phyloP scores from a whole-genome alignment of 2,888 invertebrate species.

The Cheilosia vulpina region DNA sequence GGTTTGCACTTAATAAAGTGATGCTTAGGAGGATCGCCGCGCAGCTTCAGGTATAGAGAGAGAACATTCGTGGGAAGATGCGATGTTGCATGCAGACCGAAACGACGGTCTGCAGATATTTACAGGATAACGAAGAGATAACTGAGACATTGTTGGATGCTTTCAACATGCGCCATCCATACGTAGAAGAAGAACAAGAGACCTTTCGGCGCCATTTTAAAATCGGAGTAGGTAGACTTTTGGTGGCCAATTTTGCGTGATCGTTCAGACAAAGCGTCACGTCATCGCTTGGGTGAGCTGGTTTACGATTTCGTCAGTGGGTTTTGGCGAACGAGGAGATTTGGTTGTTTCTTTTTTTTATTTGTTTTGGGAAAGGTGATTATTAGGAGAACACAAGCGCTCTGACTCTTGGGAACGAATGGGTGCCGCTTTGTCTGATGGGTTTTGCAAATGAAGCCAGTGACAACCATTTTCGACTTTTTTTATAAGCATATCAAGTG shows the following conservation, averaged over 20 bases:
- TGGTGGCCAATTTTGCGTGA: slow-evolving; percentile 59
- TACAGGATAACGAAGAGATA: slow-evolving; percentile 65
- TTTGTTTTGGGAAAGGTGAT: neutral
- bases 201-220: slow-evolving; percentile 71
- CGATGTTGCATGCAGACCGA: slow-evolving; percentile 44
- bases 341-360: neutral
- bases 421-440: neutral
- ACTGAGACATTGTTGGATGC: slow-evolving; percentile 62
- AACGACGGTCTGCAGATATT: slow-evolving; percentile 47
- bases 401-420: neutral
- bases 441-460: no score
- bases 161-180: slow-evolving; percentile 51
- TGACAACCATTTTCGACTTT: no score
- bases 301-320: neutral
- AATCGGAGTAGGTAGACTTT: slow-evolving; percentile 46
- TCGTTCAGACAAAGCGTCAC: slow-evolving; percentile 55
- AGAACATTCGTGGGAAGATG: slow-evolving; percentile 68
- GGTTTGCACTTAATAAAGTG: slow-evolving; percentile 73
- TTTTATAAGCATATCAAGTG: no score
- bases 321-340: neutral
- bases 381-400: no score
- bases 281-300: slow-evolving; percentile 5
- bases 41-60: slow-evolving; percentile 14
- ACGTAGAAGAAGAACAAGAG: slow-evolving; percentile 21
- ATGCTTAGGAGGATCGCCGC: slow-evolving; percentile 38